phyloP scores from a whole-genome alignment of 2,797 vertebrate genomes.

The Smutsia gigantea region DNA sequence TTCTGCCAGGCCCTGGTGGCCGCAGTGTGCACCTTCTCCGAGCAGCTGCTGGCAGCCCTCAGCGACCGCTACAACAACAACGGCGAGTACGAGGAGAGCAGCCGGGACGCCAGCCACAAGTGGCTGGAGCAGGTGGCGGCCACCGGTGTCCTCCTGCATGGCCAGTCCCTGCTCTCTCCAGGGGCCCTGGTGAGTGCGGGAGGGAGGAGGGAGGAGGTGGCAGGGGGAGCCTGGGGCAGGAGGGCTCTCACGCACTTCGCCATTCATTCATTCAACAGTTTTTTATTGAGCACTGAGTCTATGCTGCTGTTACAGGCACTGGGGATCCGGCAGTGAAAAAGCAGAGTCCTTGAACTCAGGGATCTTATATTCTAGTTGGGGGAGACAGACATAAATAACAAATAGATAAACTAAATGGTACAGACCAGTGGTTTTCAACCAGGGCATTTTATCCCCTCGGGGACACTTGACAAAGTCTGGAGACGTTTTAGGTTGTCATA shows the following conservation, averaged over 20 bases:
- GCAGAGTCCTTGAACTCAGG: not conserved
- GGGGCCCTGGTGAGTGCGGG: slow-evolving; percentile 88
- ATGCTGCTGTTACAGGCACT: not conserved
- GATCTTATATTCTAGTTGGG: not conserved
- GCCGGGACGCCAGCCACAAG: slow-evolving; percentile 97
- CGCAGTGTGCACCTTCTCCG: slow-evolving; percentile 93
- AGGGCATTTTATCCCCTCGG: not conserved
- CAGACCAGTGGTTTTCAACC: not conserved
- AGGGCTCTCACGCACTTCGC: fast-evolving
- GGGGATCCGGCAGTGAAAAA: not conserved
- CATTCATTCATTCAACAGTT: fast-evolving
- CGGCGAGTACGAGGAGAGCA: slow-evolving; percentile 96
- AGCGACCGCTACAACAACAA: slow-evolving; percentile 96
- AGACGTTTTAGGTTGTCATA: not conserved
- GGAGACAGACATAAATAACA: too few relatives aligned
- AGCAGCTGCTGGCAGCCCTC: slow-evolving; percentile 95
- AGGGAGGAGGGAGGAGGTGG: not conserved
- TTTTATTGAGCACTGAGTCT: not conserved
- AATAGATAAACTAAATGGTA: too few relatives aligned
- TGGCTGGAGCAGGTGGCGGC: slow-evolving; percentile 97
- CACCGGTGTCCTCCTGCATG: slow-evolving; percentile 95
- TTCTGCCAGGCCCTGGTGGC: slow-evolving; percentile 97
- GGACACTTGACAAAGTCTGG: not conserved
- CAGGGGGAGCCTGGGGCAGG: not conserved
- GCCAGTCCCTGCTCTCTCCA: slow-evolving; percentile 94